Evolutionary conservation across 2,797 vertebrate genomes (phyloP).

Genomic region (Ceyx erithaca): DNA sequence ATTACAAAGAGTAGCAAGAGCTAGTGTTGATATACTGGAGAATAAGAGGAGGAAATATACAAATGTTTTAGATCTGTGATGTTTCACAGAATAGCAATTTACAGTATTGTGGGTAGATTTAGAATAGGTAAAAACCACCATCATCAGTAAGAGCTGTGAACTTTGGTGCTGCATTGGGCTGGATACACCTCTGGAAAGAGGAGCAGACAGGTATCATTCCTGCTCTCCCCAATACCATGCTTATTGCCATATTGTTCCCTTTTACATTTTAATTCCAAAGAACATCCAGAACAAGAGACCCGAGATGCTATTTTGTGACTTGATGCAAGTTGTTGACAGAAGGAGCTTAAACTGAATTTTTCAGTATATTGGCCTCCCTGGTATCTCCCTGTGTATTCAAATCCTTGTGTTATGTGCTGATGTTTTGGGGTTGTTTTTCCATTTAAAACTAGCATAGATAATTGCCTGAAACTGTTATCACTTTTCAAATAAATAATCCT

Average conservation of each 20-base stretch:
- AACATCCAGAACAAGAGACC: background rate
- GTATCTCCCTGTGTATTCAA: background rate
- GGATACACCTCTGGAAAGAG: too few species aligned
- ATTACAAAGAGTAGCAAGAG: background rate
- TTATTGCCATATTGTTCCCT: background rate
- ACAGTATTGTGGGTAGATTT: too few species aligned
- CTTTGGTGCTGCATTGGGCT: too few species aligned
- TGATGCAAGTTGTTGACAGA: background rate
- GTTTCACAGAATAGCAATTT: too few species aligned
- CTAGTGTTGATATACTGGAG: background rate
- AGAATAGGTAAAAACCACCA: too few species aligned
- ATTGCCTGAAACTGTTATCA: background rate
- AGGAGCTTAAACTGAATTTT: background rate
- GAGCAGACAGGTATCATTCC: too few species aligned
- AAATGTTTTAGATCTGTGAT: too few species aligned
- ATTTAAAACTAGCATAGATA: background rate
- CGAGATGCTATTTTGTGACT: background rate
- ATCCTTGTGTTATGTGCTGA: background rate
- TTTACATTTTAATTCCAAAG: background rate
- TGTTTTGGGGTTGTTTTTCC: too few species aligned
- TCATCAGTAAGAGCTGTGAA: too few species aligned
- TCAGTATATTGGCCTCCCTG: background rate
- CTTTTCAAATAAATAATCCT: background rate
- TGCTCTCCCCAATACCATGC: too few species aligned
- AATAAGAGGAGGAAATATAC: too few species aligned